Percentiles rank a stretch among this genome's conserved stretches.
These are phyloP conservation scores for Buceros bicornis DNA, from an alignment of 2,797 vertebrate species.

Conservation along the genomic window DNA sequence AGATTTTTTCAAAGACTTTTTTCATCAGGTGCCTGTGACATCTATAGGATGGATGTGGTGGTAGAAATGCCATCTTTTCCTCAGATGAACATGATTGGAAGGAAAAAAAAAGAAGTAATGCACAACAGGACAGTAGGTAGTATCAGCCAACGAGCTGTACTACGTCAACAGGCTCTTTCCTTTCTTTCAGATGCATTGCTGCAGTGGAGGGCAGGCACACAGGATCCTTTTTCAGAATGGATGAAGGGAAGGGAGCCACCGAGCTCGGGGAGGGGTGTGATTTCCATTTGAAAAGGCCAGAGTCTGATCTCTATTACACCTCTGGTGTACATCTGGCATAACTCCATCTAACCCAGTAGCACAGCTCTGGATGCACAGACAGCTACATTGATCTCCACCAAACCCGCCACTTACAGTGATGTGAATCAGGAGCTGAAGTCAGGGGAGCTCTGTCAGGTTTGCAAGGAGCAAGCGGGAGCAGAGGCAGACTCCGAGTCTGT, in stretches of 20 bases:
- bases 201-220: background rate
- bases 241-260: background rate
- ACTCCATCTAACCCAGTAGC: background rate
- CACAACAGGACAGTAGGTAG: background rate
- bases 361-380: background rate
- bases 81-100: background rate
- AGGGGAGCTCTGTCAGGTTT: background rate
- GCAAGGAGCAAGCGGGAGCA: background rate
- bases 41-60: background rate
- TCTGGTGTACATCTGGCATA: background rate
- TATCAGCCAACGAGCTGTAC: background rate
- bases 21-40: background rate
- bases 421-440: background rate
- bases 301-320: background rate
- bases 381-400: background rate
- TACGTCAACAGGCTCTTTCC: background rate
- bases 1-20: background rate
- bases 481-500: background rate
- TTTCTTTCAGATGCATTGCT: background rate
- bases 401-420: background rate
- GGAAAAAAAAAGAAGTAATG: background rate
- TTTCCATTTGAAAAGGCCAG: background rate
- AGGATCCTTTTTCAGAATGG: background rate
- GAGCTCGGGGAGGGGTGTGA: background rate
- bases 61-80: background rate